Evolutionary conservation across 1,140 invertebrate genomes (phyloP).

Genomic region (Pantala flavescens): DNA sequence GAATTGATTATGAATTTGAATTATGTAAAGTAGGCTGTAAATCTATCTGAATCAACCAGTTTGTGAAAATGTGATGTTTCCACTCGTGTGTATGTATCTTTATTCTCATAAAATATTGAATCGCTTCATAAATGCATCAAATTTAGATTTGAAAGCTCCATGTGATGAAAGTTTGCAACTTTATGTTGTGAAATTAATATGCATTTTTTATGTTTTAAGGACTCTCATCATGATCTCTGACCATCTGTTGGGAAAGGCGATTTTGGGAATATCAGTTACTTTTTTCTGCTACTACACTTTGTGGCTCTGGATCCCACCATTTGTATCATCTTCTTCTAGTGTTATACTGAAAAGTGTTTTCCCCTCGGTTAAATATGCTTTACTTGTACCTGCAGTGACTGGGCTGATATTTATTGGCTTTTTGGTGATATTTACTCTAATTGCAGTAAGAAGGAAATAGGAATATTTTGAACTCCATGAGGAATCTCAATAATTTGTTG

Average conservation of each 20-base stretch:
- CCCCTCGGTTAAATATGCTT: conserved; percentile 45
- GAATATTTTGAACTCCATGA: conserved; percentile 23
- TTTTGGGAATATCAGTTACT: conserved; percentile 41
- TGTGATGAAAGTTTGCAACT: no score
- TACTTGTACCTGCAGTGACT: conserved; percentile 47
- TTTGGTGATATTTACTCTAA: conserved; percentile 48
- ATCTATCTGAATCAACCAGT: no score
- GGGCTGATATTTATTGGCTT: conserved; percentile 53
- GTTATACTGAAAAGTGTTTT: conserved; percentile 35
- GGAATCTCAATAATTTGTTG: no score
- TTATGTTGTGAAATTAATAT: background rate
- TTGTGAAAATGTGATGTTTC: no score
- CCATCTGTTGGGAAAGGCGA: conserved; percentile 38
- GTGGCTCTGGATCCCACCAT: conserved; percentile 57
- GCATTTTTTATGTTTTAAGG: background rate
- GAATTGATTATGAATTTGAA: no score
- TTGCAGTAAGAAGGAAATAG: conserved; percentile 24
- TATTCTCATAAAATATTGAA: no score
- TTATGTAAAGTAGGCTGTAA: no score
- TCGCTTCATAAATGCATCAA: no score
- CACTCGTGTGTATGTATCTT: no score
- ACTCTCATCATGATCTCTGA: background rate
- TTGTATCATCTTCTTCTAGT: conserved; percentile 42
- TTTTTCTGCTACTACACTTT: conserved; percentile 51
- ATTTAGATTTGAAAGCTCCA: no score